Evolutionary conservation across 2,113 vertebrate genomes (phyloP).

Genomic region (Leptobrachium leishanense): DNA sequence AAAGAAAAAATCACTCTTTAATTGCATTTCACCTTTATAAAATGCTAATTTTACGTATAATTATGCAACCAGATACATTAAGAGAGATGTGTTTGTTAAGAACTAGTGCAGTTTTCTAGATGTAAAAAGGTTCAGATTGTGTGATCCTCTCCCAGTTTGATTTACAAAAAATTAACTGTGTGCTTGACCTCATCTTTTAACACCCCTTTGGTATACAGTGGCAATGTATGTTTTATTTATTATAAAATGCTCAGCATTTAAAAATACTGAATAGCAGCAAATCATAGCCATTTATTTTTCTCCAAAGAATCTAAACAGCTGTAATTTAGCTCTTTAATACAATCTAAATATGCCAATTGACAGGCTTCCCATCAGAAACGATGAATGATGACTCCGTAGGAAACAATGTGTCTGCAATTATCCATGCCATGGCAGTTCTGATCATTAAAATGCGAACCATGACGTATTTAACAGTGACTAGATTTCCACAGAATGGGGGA

Average conservation of each 20-base stretch:
- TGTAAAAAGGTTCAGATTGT: too few relatives aligned
- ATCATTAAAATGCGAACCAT: conserved; percentile 36
- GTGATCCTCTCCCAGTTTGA: too few relatives aligned
- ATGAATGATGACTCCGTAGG: conserved; percentile 28
- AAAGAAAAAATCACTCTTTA: too few relatives aligned
- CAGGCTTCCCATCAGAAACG: conserved; percentile 33
- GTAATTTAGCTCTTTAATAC: conserved; percentile 42
- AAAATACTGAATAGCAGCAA: conserved; percentile 33
- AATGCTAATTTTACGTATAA: too few relatives aligned
- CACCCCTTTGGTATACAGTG: conserved; percentile 6
- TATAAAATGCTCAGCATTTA: conserved; percentile 29
- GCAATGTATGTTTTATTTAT: conserved; percentile 20
- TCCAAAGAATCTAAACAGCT: conserved; percentile 20
- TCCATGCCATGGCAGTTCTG: conserved; percentile 26
- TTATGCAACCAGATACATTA: too few relatives aligned
- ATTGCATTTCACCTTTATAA: too few relatives aligned
- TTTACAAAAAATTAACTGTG: too few relatives aligned
- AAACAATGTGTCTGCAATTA: conserved; percentile 40
- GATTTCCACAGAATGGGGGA: conserved; percentile 25
- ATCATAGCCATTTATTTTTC: conserved; percentile 40
- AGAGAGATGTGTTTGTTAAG: too few relatives aligned
- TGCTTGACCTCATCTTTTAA: neutral
- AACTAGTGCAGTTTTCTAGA: too few relatives aligned
- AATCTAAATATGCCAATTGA: conserved; percentile 37
- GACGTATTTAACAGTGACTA: conserved; percentile 30